Percentiles rank a stretch among this genome's conserved stretches.
Evolutionary conservation across 2,888 invertebrate genomes (phyloP).

Genomic region (Atrina japonica): DNA sequence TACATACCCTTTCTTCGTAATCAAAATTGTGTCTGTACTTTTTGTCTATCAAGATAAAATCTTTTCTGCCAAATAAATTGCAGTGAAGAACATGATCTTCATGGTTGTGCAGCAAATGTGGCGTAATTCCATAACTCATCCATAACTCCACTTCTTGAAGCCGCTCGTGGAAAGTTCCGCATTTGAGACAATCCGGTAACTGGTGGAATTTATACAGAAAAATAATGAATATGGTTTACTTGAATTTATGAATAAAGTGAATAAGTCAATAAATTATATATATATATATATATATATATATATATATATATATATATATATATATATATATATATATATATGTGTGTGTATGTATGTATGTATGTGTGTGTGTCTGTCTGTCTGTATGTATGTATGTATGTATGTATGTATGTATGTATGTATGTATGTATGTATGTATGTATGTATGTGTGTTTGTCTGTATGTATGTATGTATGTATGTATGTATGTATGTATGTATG

Average conservation of each 20-base stretch:
- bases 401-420: no score
- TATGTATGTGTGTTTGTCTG: no score
- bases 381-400: no score
- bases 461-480: no score
- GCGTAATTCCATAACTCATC: constrained; percentile 79
- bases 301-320: not conserved
- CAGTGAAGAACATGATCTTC: constrained; percentile 80
- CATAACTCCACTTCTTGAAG: constrained; percentile 78
- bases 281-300: not conserved
- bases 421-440: no score
- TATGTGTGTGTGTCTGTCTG: no score
- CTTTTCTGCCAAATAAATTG: constrained; percentile 79
- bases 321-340: no score
- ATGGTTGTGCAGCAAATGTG: constrained; percentile 78
- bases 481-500: no score
- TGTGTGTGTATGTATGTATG: no score
- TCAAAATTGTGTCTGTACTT: constrained; percentile 67
- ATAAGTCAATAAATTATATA: no score
- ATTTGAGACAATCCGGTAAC: constrained; percentile 74
- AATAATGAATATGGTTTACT: no score
- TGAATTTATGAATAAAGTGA: not conserved
- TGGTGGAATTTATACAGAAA: constrained; percentile 48
- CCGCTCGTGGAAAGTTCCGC: constrained; percentile 70
- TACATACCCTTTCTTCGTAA: constrained; percentile 61
- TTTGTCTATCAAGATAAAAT: constrained; percentile 78